Conservation (phyloP, 2,888 invertebrate species). For the Trimorus sp. region DNA sequence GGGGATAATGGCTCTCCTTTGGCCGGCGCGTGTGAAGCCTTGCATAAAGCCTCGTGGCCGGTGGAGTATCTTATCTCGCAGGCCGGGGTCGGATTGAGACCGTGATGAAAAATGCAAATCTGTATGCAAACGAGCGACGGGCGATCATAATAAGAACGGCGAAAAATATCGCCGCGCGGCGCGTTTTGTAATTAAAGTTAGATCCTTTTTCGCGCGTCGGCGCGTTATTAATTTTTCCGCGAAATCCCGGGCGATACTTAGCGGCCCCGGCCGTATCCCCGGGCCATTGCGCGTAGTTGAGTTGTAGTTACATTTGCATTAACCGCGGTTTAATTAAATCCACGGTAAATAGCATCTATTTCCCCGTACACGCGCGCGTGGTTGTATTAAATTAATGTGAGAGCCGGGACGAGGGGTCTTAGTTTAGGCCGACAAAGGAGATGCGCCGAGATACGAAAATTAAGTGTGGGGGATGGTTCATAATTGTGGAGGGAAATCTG, state of each 20-base stretch:
- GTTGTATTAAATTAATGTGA: conserved; percentile 19
- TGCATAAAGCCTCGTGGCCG: conserved; percentile 40
- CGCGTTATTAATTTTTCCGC: conserved; percentile 41
- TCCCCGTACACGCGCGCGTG: conserved; percentile 14
- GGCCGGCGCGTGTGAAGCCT: conserved; percentile 45
- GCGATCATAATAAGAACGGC: conserved; percentile 46
- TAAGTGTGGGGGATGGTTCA: not conserved
- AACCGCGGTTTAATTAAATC: conserved; percentile 38
- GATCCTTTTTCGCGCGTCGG: conserved; percentile 9
- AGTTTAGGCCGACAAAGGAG: too few species aligned
- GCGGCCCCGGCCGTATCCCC: conserved; percentile 6
- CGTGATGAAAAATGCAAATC: conserved; percentile 56
- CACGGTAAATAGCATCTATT: conserved; percentile 15
- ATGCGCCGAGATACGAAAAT: not conserved
- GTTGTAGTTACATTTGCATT: conserved; percentile 33
- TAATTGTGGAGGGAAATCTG: too few species aligned
- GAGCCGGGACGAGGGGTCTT: not conserved
- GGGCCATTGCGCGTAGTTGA: conserved; percentile 22
- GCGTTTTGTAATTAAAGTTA: conserved; percentile 41
- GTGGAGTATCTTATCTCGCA: conserved; percentile 37
- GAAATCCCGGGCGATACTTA: conserved; percentile 25
- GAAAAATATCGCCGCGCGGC: conserved; percentile 27
- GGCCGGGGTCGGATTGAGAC: conserved; percentile 43
- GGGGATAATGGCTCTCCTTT: conserved; percentile 49
- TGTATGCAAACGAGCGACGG: conserved; percentile 44